Percentiles rank a stretch among this genome's conserved stretches.
These are phyloP conservation scores for Antitype chi DNA, from an alignment of 2,888 invertebrate species.

Conservation along the genomic window DNA sequence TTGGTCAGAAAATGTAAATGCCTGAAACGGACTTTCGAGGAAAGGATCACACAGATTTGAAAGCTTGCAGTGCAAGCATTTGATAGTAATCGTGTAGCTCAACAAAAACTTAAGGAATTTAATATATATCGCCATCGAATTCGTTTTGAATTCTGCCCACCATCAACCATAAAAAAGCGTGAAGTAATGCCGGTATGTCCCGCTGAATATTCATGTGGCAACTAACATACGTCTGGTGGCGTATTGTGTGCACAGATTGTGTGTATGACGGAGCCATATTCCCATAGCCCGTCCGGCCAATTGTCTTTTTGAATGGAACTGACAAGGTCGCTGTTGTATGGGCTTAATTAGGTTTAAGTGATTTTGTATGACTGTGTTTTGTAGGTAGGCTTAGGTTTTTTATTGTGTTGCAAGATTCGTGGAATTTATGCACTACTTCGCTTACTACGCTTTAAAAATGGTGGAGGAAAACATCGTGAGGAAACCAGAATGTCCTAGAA, in stretches of 20 bases:
- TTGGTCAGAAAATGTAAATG: too few species aligned
- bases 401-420: neutral
- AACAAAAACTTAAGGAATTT: too few species aligned
- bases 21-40: too few species aligned
- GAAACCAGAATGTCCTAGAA: too few species aligned
- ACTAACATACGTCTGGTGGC: conserved; percentile 72
- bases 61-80: too few species aligned
- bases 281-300: conserved; percentile 79
- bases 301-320: conserved; percentile 74
- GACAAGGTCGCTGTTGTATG: conserved; percentile 56
- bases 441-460: too few species aligned
- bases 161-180: conserved; percentile 27
- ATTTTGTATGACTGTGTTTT: conserved; percentile 23
- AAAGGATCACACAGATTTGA: too few species aligned
- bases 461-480: too few species aligned
- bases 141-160: conserved; percentile 40
- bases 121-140: too few species aligned
- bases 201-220: conserved; percentile 77
- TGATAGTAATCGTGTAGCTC: too few species aligned
- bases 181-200: conserved; percentile 50
- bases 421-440: too few species aligned
- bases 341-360: conserved; percentile 40
- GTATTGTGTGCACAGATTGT: conserved; percentile 85
- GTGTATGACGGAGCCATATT: conserved; percentile 82
- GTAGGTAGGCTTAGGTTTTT: neutral